Percentiles rank a stretch among this genome's conserved stretches.
phyloP scores from a whole-genome alignment of 1,140 invertebrate genomes.

The Calycopis cecrops region DNA sequence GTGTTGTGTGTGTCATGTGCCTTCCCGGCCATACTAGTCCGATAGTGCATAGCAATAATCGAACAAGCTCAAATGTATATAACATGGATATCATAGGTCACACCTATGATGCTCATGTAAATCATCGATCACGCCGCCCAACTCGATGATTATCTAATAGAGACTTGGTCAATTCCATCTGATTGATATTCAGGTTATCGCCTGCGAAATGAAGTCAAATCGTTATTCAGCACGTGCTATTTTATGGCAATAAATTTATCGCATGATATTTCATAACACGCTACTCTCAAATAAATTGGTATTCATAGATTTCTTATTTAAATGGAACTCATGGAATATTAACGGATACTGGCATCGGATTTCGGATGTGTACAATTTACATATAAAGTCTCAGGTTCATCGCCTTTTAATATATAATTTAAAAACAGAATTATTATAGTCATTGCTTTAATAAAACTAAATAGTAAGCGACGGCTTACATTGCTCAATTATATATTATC shows the following conservation, averaged over 20 bases:
- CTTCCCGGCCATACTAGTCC: too few relatives aligned
- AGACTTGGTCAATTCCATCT: too few relatives aligned
- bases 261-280: neutral
- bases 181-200: neutral
- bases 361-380: conserved; percentile 7
- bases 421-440: neutral
- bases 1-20: too few relatives aligned
- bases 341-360: neutral
- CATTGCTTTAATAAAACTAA: neutral
- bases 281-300: neutral
- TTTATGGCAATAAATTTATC: conserved; percentile 1
- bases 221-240: conserved; percentile 1
- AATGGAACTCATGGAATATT: conserved; percentile 1
- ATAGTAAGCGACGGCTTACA: neutral
- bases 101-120: too few relatives aligned
- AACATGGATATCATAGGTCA: too few relatives aligned
- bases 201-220: neutral
- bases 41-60: too few relatives aligned
- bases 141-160: too few relatives aligned
- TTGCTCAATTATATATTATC: neutral
- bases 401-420: conserved; percentile 2
- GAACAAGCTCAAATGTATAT: too few relatives aligned
- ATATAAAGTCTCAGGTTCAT: neutral
- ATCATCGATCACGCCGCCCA: too few relatives aligned
- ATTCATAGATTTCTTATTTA: conserved; percentile 4